phyloP scores from a whole-genome alignment of 2,797 vertebrate genomes.

The Pachyuromys duprasi region DNA sequence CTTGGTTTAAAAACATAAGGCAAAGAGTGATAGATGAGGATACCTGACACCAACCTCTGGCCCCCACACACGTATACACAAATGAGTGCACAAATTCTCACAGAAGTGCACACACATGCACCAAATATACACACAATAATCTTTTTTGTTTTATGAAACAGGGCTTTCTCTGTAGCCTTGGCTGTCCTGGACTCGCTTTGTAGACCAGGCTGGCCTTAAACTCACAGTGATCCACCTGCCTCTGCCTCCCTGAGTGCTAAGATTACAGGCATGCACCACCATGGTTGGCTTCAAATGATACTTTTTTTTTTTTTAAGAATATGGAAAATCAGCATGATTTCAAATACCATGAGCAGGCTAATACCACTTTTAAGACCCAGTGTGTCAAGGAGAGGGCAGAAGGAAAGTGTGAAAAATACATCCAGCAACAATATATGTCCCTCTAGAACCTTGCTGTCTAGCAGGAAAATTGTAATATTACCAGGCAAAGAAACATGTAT shows the following conservation, averaged over 20 bases:
- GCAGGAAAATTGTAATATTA: constrained; percentile 20
- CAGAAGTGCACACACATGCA: neutral
- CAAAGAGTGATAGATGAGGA: neutral
- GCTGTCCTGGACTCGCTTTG: too few relatives aligned
- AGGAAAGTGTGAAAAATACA: neutral
- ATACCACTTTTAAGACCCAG: neutral
- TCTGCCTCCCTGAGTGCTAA: too few relatives aligned
- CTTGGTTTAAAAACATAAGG: neutral
- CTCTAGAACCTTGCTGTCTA: constrained; percentile 22
- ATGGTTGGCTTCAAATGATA: too few relatives aligned
- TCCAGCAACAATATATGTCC: neutral
- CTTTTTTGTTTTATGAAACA: too few relatives aligned
- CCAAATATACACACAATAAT: neutral
- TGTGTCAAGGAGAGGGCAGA: neutral
- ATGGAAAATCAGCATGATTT: neutral
- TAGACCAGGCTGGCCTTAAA: too few relatives aligned
- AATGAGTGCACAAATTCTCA: neutral
- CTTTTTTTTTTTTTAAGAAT: neutral
- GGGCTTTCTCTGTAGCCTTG: too few relatives aligned
- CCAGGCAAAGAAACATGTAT: neutral
- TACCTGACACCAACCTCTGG: neutral
- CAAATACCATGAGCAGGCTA: constrained; percentile 1
- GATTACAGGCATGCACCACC: too few relatives aligned
- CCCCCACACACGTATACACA: neutral
- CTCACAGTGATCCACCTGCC: too few relatives aligned